A percentile compares a stretch with the other conserved stretches of the same genome.
Conservation (phyloP, 2,888 invertebrate species). For the Notodonta ziczac region DNA sequence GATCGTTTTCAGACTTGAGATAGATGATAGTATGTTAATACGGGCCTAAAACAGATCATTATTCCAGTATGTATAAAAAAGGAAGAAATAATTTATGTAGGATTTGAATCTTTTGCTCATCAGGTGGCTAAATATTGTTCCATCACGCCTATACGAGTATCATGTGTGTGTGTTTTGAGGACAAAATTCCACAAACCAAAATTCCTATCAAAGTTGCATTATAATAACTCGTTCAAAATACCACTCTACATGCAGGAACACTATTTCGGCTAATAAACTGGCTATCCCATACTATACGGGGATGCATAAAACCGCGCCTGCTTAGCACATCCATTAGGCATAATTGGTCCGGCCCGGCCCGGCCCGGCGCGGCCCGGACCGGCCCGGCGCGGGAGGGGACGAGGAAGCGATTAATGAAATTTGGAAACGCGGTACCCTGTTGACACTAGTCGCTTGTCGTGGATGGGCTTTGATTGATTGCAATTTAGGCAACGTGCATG, state of each 20-base stretch:
- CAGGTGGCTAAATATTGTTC: too few relatives aligned
- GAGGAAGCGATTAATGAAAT: slow-evolving; percentile 41
- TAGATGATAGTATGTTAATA: too few relatives aligned
- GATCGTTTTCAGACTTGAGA: too few relatives aligned
- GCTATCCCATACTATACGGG: slow-evolving; percentile 41
- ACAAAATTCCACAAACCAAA: not conserved
- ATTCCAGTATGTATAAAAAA: too few relatives aligned
- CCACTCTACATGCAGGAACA: slow-evolving; percentile 4
- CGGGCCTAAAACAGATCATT: too few relatives aligned
- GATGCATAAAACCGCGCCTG: slow-evolving; percentile 40
- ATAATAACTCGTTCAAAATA: not conserved
- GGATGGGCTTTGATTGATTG: slow-evolving; percentile 35
- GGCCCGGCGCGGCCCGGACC: slow-evolving; percentile 12
- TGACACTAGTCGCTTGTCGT: slow-evolving; percentile 44
- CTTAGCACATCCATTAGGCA: slow-evolving; percentile 50
- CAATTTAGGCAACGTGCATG: slow-evolving; percentile 15
- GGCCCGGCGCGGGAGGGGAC: slow-evolving; percentile 21
- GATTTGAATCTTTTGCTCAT: too few relatives aligned
- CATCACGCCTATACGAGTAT: too few relatives aligned
- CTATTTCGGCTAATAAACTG: slow-evolving; percentile 35
- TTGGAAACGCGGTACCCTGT: slow-evolving; percentile 35
- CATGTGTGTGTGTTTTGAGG: too few relatives aligned
- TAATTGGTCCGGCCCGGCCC: slow-evolving; percentile 39
- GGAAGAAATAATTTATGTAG: too few relatives aligned
- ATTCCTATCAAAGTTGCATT: not conserved